Evolutionary conservation across 2,797 vertebrate genomes (phyloP).

Genomic region (Periparus ater): DNA sequence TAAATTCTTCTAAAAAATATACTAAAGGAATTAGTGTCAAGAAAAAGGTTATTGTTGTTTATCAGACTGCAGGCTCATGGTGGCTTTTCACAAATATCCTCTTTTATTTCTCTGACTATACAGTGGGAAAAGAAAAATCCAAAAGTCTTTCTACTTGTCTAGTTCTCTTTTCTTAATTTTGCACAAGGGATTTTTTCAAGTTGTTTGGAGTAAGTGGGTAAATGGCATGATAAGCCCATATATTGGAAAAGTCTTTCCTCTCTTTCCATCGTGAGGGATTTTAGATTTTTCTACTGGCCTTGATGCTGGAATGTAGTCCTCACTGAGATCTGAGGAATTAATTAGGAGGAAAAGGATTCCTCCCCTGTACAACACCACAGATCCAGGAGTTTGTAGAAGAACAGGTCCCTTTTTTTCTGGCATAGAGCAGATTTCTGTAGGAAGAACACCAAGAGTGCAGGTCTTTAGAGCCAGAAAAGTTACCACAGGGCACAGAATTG

Average conservation of each 20-base stretch:
- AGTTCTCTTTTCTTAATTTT: background rate
- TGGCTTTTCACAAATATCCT: conserved; percentile 33
- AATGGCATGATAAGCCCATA: background rate
- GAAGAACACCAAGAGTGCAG: background rate
- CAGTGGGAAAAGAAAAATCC: background rate
- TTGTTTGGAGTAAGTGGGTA: background rate
- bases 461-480: background rate
- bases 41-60: conserved; percentile 66
- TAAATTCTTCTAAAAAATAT: conserved; percentile 69
- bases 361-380: background rate
- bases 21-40: conserved; percentile 63
- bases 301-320: background rate
- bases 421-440: background rate
- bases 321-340: background rate
- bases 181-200: background rate
- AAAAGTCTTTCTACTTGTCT: background rate
- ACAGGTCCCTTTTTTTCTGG: background rate
- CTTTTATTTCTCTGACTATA: conserved; percentile 10
- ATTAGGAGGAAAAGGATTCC: background rate
- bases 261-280: background rate
- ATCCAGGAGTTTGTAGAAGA: background rate
- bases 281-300: background rate
- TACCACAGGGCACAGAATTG: background rate
- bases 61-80: conserved; percentile 35
- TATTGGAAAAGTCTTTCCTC: background rate